phyloP scores from a whole-genome alignment of 2,797 vertebrate species.

The Lutjanus argentimaculatus region DNA sequence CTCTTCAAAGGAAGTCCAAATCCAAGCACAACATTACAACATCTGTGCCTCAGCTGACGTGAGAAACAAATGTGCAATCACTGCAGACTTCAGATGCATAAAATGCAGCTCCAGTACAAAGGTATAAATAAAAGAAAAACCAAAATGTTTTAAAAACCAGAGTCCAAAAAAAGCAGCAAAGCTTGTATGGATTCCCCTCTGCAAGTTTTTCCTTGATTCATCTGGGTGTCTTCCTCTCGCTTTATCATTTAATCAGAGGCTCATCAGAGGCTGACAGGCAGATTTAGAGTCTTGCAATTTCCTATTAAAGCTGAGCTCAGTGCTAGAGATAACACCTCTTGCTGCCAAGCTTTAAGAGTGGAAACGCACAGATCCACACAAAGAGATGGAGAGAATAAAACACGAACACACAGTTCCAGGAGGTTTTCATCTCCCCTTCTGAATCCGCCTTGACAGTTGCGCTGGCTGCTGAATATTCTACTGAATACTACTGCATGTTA shows the following conservation, averaged over 20 bases:
- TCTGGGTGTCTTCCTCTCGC: constrained; percentile 39
- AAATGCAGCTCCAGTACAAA: constrained; percentile 38
- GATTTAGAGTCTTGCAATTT: constrained; percentile 70
- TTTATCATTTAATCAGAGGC: constrained; percentile 55
- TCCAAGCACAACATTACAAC: constrained; percentile 46
- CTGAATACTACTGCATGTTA: constrained; percentile 58
- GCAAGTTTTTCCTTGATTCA: constrained; percentile 57
- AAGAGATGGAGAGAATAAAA: constrained; percentile 62
- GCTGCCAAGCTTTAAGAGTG: constrained; percentile 58
- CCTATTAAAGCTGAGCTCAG: constrained; percentile 70
- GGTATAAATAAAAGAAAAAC: constrained; percentile 20
- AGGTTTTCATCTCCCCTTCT: constrained; percentile 68
- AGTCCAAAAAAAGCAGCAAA: constrained; percentile 17
- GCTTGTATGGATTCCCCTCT: constrained; percentile 6
- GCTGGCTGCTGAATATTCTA: constrained; percentile 55
- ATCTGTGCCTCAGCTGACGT: constrained; percentile 31
- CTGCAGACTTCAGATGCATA: constrained; percentile 30
- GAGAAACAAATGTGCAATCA: constrained; percentile 45
- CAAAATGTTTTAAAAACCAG: constrained; percentile 12
- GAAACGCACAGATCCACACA: constrained; percentile 72
- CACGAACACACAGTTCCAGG: constrained; percentile 57
- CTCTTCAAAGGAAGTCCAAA: constrained; percentile 49
- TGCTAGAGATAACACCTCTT: constrained; percentile 66
- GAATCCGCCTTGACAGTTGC: constrained; percentile 62
- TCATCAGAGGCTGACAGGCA: constrained; percentile 57